Evolutionary conservation across 2,113 vertebrate species (phyloP).

Genomic region (Triplophysa siluroides): DNA sequence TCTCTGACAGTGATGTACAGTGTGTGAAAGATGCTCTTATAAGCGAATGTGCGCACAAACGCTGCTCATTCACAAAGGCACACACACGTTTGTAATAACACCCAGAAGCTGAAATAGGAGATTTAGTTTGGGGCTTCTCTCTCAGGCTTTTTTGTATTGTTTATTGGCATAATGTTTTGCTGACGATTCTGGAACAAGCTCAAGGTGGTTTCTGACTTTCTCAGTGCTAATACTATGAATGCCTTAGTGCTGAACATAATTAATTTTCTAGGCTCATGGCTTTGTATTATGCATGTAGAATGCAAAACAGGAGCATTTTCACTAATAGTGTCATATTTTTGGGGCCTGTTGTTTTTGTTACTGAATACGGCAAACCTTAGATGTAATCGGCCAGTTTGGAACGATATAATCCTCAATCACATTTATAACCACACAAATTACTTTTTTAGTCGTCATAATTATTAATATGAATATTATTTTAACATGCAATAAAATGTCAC

Average conservation of each 20-base stretch:
- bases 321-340: neutral
- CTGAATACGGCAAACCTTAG: slow-evolving; percentile 19
- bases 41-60: neutral
- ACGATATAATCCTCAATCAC: slow-evolving; percentile 34
- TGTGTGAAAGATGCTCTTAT: slow-evolving; percentile 30
- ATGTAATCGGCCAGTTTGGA: slow-evolving; percentile 13
- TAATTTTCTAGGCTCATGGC: too few species aligned
- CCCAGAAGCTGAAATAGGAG: neutral
- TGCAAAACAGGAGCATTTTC: neutral
- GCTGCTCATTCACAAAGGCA: slow-evolving; percentile 1
- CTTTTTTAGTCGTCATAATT: slow-evolving; percentile 21
- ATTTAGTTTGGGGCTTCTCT: slow-evolving; percentile 7
- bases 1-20: neutral
- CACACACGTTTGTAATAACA: neutral
- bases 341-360: neutral
- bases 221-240: neutral
- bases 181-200: slow-evolving; percentile 3
- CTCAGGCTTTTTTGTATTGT: neutral
- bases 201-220: slow-evolving; percentile 1
- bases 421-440: slow-evolving; percentile 14
- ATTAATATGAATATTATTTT: slow-evolving; percentile 28
- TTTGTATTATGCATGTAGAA: too few species aligned
- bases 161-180: neutral
- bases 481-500: neutral
- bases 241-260: neutral